Base-by-base conservation (phyloP, 2,797 vertebrate species). In the Trachurus trachurus region DNA sequence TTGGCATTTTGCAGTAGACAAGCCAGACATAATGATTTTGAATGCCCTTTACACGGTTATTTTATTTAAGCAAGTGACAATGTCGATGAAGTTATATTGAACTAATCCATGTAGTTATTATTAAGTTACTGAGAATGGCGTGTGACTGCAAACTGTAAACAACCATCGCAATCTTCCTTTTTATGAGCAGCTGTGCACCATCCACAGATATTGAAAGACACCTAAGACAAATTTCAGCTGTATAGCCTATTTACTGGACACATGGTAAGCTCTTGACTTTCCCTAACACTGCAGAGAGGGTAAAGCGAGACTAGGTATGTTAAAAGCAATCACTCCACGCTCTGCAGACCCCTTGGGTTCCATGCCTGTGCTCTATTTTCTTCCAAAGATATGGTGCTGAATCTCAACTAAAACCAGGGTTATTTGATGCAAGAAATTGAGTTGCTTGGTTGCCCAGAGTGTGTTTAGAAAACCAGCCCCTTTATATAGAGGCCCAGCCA, bases 321-420 rank as follows among this genome's bases (percentile, higher is more conserved):
- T 85, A 82, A 86, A 88, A 77, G 76, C 73, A 76, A 87, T 90
- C 74, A 78, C 68, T 85, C 57, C 74, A 65, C 67, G 59, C 72
- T 76, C 26, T 72, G 69, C 50, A 62, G 73, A 60, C 56, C 77
- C 73, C 63, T 67, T 59, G 61, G 70, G 78, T 82, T 79, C 57
- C 45, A 58, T 6, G 40, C 69, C 26, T 50, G 64, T 54, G 62
- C 59, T 84, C 65, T 78, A 45, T 82, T 89, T 84, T 82, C 74
- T 78, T 66, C 59, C 37, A 50, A 19, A 81, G 74, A 66, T 73
- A 8, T 80, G 62, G 76, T 45, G 61, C 63, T 73, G 81, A 84
- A 86, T 88, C 50, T 76, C 64, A 88, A 85, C 44, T 74, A 76
- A 50, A 78, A 56, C 40, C 47, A 34, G 52, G 29, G 69, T 65